A percentile compares a stretch with the other conserved stretches of the same genome.
Conservation (phyloP, 2,113 vertebrate species). For the Arizona elegans region DNA sequence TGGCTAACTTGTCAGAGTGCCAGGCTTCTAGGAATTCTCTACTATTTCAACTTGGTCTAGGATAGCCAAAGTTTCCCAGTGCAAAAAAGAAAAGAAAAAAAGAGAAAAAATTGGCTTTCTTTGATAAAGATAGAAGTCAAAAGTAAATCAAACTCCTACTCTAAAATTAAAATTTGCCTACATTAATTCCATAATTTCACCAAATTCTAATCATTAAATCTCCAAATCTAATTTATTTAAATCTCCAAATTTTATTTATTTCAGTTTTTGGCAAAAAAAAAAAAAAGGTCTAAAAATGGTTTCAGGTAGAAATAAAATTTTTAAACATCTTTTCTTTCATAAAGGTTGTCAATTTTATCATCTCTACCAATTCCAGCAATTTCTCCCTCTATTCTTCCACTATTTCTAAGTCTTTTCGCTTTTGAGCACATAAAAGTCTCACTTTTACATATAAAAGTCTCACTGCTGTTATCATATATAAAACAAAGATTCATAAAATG, state of each 20-base stretch:
- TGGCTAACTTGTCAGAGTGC: neutral
- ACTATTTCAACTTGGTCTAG: neutral
- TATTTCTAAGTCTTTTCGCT: neutral
- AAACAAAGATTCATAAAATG: neutral
- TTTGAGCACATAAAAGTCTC: neutral
- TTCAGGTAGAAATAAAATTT: neutral
- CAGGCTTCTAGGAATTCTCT: neutral
- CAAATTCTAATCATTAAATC: neutral
- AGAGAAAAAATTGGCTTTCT: neutral
- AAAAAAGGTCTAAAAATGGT: neutral
- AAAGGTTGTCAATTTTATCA: neutral
- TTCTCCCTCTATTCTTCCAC: neutral
- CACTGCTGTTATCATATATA: neutral
- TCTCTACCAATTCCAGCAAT: neutral
- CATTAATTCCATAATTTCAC: neutral
- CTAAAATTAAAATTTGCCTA: neutral
- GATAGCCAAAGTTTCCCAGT: neutral
- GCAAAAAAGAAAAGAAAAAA: neutral
- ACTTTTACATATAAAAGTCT: neutral
- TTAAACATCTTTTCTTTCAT: neutral
- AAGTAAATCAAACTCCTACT: neutral
- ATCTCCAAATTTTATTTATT: neutral
- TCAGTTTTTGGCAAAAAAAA: neutral
- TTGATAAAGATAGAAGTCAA: neutral
- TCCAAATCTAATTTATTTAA: neutral